Conservation (phyloP, 1,140 invertebrate species). For the Battus philenor region DNA sequence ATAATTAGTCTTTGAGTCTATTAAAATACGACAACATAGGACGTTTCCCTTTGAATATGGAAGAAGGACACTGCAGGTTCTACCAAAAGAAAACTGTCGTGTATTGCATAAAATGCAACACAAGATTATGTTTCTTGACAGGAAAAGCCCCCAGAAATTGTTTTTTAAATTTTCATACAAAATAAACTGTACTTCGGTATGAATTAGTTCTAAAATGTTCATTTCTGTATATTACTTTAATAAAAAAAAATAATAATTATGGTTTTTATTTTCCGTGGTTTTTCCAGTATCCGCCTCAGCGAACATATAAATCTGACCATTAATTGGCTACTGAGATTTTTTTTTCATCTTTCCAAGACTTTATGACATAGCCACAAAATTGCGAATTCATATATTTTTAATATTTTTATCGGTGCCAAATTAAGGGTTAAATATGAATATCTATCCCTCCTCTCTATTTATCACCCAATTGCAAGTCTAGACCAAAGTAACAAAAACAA, state of each 20-base stretch:
- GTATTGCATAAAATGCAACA: conserved; percentile 27
- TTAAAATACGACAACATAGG: conserved; percentile 20
- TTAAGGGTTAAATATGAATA: too few species aligned
- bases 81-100: conserved; percentile 24
- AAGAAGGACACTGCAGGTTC: conserved; percentile 23
- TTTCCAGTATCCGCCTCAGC: conserved; percentile 17
- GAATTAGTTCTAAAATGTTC: too few species aligned
- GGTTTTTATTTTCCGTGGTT: conserved; percentile 21
- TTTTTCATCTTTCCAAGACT: too few species aligned
- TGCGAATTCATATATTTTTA: too few species aligned
- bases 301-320: conserved; percentile 16
- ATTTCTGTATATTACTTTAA: too few species aligned
- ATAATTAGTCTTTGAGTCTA: too few species aligned
- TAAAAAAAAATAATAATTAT: conserved; percentile 16
- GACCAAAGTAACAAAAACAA: too few species aligned
- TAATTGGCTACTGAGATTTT: too few species aligned
- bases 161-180: conserved; percentile 26
- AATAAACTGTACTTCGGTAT: conserved; percentile 20
- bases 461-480: too few species aligned
- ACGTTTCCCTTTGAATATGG: conserved; percentile 19
- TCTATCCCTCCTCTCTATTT: too few species aligned
- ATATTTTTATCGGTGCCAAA: too few species aligned
- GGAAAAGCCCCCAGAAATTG: conserved; percentile 23
- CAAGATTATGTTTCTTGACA: conserved; percentile 25
- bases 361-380: too few species aligned